Conservation (phyloP, 2,797 vertebrate genomes). For the Chrosomus eos region DNA sequence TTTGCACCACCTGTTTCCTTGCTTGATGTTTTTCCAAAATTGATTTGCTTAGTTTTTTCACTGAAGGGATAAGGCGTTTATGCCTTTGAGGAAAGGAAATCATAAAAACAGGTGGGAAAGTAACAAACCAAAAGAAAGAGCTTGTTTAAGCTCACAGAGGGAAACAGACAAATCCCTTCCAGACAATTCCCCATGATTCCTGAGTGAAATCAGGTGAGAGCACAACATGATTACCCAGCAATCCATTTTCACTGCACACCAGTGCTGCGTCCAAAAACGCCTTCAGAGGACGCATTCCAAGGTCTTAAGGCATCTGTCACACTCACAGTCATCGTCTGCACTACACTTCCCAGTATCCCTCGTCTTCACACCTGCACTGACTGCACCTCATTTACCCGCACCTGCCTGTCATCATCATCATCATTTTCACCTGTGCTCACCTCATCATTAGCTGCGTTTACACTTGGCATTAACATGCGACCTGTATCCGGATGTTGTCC, state of each 20-base stretch:
- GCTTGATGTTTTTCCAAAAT: background rate
- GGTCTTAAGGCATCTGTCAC: too few species aligned
- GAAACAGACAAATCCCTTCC: conserved; percentile 31
- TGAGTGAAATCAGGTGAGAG: conserved; percentile 26
- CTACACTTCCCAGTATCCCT: too few species aligned
- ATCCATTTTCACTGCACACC: background rate
- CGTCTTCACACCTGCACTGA: too few species aligned
- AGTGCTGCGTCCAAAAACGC: too few species aligned
- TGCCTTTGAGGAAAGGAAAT: background rate
- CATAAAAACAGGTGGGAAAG: background rate
- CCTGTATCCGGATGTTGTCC: too few species aligned
- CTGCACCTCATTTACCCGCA: too few species aligned
- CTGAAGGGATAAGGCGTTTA: background rate
- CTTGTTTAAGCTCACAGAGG: background rate
- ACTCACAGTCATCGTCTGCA: too few species aligned
- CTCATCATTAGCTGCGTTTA: too few species aligned
- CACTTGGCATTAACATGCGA: too few species aligned
- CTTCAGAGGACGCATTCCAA: too few species aligned
- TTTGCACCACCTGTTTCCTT: background rate
- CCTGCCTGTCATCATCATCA: too few species aligned
- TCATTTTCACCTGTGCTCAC: too few species aligned
- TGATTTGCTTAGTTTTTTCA: background rate
- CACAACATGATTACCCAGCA: conserved; percentile 18
- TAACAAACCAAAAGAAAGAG: background rate
- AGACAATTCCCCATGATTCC: conserved; percentile 24